Base-by-base conservation (phyloP, 92 coral and sea anemone genomes). In the Palythoa caribaeorum region DNA sequence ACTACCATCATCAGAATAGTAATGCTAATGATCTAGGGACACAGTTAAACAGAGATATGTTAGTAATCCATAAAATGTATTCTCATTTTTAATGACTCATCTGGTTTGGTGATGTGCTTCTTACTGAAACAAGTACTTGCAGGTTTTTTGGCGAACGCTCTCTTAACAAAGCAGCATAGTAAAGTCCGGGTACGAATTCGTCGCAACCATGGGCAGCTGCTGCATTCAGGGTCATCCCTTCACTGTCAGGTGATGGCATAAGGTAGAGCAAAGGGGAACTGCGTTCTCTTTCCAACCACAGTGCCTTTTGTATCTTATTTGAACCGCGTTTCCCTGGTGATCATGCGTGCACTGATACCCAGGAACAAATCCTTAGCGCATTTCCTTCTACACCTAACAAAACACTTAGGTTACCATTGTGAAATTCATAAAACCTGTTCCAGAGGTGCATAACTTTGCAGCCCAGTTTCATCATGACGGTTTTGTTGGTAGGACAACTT, bases 381-480 rank as follows among this genome's bases (percentile, higher is more conserved):
- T 59, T n/a, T n/a, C n/a, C n/a, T n/a, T 51, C 55, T 10, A 51
- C 4, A 51, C 4, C 55, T 51, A 4, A 51, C 55, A 51, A 51
- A 51, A 51, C n/a, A n/a, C 87, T 79, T 2, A 17, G 55, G 19
- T 80, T 14, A 12, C 80, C 51, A 76, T 76, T 76, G 5, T 76
- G 12, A 10, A 83, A 17, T n/a, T 68, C 37, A 2, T 62, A 36
- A 8, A 53, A 38, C 35, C 1, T 13, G 57, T 70, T 83, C 59
- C 87, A 68, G 9, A 66, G 38, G 21, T 63, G 65, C 87, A 36
- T 83, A 35, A 83, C 60, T 15, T 65, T 60, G 37, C 80, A 83
- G 5, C 78, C 87, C 0, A 79, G 80, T 36, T 83, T 47, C 55
- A 83, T 52, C 36, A 83, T 59, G 15, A 59, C 16, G 19, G 15